These are phyloP conservation scores for Leptinotarsa tumamoca DNA, from an alignment of 2,888 invertebrate species.

Conservation along the genomic window DNA sequence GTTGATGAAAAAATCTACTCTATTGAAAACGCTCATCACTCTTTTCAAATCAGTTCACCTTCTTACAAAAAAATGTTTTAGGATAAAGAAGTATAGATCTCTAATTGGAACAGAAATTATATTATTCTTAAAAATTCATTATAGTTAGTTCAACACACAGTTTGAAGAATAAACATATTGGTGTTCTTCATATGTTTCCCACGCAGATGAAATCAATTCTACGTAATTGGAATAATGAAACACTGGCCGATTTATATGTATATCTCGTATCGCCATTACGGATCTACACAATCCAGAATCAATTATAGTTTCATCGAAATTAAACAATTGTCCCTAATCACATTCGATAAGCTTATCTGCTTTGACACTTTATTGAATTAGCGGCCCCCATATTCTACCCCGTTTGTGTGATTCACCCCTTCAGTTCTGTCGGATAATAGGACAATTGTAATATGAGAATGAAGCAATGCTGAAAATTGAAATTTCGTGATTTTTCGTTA, in stretches of 20 bases:
- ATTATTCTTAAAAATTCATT: too few species aligned
- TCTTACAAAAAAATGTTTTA: too few species aligned
- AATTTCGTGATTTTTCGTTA: neutral
- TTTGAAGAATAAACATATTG: too few species aligned
- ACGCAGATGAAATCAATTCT: neutral
- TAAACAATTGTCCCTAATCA: slow-evolving; percentile 45
- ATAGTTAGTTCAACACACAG: too few species aligned
- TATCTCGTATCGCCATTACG: neutral
- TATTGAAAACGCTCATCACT: too few species aligned
- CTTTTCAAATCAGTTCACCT: too few species aligned
- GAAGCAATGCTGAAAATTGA: neutral
- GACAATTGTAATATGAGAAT: neutral
- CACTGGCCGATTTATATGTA: neutral
- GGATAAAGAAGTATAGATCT: too few species aligned
- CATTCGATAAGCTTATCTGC: slow-evolving; percentile 47
- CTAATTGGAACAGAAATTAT: too few species aligned
- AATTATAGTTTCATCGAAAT: slow-evolving; percentile 38
- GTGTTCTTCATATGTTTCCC: neutral
- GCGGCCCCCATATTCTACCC: slow-evolving; percentile 48
- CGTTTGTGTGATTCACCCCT: slow-evolving; percentile 13
- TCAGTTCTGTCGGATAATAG: neutral
- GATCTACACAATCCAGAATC: slow-evolving; percentile 30
- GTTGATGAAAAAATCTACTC: too few species aligned
- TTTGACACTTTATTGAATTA: slow-evolving; percentile 54
- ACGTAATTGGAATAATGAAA: neutral